These are phyloP conservation scores for Terrapene triunguis DNA, from an alignment of 2,113 vertebrate species.

Conservation along the genomic window DNA sequence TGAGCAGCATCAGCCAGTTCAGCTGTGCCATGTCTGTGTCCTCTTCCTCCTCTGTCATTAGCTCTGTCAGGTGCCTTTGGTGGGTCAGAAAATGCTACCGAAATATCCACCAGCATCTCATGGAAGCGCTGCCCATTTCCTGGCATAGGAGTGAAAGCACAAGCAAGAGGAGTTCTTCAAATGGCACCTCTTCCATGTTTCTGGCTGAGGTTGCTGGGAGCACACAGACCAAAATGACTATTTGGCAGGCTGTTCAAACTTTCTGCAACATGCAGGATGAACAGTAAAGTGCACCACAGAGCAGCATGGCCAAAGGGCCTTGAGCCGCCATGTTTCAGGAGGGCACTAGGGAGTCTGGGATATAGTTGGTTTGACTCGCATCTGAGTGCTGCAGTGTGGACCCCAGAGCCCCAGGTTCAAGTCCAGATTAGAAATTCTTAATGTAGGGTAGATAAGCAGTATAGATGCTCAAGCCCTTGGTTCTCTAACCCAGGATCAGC, in stretches of 20 bases:
- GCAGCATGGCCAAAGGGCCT: not conserved
- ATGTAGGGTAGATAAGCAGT: not conserved
- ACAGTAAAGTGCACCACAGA: not conserved
- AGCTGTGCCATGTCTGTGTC: no score
- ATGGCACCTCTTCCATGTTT: not conserved
- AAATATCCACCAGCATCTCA: no score
- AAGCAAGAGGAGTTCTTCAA: no score
- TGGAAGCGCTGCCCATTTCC: no score
- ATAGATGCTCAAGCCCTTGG: not conserved
- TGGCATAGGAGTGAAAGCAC: no score
- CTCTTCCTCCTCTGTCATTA: no score
- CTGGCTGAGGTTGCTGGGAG: not conserved
- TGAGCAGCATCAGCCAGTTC: no score
- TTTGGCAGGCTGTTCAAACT: not conserved
- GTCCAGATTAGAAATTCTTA: not conserved
- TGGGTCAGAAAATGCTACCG: no score
- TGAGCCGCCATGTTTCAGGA: not conserved
- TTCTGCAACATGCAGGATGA: not conserved
- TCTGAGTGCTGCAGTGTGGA: not conserved
- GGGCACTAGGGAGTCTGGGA: not conserved
- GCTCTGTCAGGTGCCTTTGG: no score
- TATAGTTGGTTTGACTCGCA: not conserved
- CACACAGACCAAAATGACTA: not conserved
- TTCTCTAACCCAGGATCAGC: not conserved
- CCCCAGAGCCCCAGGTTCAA: not conserved